Conservation (phyloP, 2,888 invertebrate species). For the Leucophenga maculata region DNA sequence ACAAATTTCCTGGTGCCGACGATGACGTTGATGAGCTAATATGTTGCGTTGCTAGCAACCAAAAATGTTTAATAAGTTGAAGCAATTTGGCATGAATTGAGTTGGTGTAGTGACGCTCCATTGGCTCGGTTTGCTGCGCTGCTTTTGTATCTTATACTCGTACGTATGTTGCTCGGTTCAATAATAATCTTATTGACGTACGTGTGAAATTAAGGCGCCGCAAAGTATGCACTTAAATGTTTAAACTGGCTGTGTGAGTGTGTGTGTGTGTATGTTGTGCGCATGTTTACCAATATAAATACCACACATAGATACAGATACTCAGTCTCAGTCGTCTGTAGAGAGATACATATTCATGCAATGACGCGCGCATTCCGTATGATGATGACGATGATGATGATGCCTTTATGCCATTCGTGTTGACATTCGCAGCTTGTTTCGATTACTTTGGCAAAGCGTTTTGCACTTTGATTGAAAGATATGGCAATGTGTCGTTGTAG, state of each 20-base stretch:
- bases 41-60: conserved; percentile 27
- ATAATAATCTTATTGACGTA: conserved; percentile 38
- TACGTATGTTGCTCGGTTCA: too few relatives aligned
- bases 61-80: conserved; percentile 20
- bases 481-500: background rate
- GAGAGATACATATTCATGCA: too few relatives aligned
- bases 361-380: background rate
- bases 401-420: conserved; percentile 3
- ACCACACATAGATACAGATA: background rate
- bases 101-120: background rate
- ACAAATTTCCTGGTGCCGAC: conserved; percentile 39
- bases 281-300: background rate
- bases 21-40: conserved; percentile 47
- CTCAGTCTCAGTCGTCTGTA: too few relatives aligned
- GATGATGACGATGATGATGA: too few relatives aligned
- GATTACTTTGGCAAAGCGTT: conserved; percentile 18
- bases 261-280: background rate
- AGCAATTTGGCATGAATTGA: background rate
- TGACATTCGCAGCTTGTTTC: conserved; percentile 25
- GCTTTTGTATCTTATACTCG: background rate
- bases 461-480: conserved; percentile 16
- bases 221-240: conserved; percentile 26
- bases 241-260: conserved; percentile 1
- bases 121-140: background rate
- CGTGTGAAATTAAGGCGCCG: conserved; percentile 18